phyloP scores from a whole-genome alignment of 2,888 invertebrate genomes.

The Hemistola chrysoprasaria region DNA sequence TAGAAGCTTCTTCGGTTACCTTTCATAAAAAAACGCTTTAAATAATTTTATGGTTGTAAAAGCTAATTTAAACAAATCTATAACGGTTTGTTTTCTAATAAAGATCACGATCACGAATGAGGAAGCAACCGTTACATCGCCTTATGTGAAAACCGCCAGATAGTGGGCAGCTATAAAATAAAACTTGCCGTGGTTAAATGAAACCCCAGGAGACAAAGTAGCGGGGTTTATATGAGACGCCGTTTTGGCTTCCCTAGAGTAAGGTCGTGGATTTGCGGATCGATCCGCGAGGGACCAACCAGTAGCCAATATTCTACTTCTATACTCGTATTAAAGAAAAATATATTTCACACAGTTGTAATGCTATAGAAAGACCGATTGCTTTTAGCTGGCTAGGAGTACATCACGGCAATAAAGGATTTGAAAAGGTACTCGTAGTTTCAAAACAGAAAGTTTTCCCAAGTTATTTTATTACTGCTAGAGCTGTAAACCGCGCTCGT shows the following conservation, averaged over 20 bases:
- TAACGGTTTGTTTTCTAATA: too few species aligned
- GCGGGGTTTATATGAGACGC: conserved; percentile 18
- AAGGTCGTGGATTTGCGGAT: conserved; percentile 16
- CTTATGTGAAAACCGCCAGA: conserved; percentile 2
- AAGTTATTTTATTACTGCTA: neutral
- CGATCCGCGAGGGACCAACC: conserved; percentile 4
- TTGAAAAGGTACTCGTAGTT: too few species aligned
- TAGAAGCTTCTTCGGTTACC: too few species aligned
- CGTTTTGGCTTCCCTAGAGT: conserved; percentile 20
- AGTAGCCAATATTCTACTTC: too few species aligned
- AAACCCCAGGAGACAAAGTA: conserved; percentile 12
- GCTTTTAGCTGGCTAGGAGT: too few species aligned
- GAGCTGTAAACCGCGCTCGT: conserved; percentile 10
- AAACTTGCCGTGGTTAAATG: conserved; percentile 15
- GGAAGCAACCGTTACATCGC: neutral
- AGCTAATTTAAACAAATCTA: neutral
- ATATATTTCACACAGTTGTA: too few species aligned
- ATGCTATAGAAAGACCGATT: too few species aligned
- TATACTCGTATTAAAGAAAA: too few species aligned
- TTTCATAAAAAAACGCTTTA: neutral
- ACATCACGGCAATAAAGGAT: too few species aligned
- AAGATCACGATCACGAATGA: too few species aligned
- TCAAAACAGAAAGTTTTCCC: too few species aligned
- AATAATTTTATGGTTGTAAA: neutral
- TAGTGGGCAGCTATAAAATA: conserved; percentile 11